These are phyloP conservation scores for Peromyscus eremicus DNA, from an alignment of 2,797 vertebrate species.

Conservation along the genomic window DNA sequence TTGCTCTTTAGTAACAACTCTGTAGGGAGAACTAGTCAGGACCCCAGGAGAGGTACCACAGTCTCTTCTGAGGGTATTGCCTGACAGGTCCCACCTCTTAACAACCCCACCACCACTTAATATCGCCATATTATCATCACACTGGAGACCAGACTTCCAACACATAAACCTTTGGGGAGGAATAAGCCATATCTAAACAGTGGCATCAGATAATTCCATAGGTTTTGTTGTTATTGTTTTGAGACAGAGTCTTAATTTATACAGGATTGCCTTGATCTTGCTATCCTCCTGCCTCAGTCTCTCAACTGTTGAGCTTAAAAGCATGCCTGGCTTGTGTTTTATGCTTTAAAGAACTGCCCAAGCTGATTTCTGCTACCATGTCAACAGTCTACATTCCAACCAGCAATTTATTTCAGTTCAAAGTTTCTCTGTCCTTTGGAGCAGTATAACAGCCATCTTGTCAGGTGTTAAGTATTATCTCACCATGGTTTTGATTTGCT, in stretches of 20 bases:
- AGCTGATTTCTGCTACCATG: background rate
- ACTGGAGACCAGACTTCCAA: background rate
- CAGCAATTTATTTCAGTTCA: background rate
- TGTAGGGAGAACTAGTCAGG: background rate
- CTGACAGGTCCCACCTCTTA: background rate
- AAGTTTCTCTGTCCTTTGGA: background rate
- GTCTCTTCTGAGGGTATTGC: background rate
- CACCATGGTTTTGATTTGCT: constrained; percentile 33
- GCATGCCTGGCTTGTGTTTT: background rate
- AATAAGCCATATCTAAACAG: background rate
- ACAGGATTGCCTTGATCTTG: background rate
- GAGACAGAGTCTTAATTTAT: background rate
- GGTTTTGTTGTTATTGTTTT: background rate
- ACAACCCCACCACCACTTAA: background rate
- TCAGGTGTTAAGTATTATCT: background rate
- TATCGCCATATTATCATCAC: background rate
- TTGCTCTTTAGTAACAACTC: background rate
- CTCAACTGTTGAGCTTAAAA: background rate
- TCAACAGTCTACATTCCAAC: background rate
- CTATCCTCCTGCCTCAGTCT: background rate
- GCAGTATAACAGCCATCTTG: background rate
- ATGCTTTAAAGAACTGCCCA: background rate
- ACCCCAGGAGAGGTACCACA: background rate
- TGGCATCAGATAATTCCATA: background rate
- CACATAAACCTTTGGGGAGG: background rate